phyloP scores from a whole-genome alignment of 2,113 vertebrate genomes.

The Gila orcuttii region DNA sequence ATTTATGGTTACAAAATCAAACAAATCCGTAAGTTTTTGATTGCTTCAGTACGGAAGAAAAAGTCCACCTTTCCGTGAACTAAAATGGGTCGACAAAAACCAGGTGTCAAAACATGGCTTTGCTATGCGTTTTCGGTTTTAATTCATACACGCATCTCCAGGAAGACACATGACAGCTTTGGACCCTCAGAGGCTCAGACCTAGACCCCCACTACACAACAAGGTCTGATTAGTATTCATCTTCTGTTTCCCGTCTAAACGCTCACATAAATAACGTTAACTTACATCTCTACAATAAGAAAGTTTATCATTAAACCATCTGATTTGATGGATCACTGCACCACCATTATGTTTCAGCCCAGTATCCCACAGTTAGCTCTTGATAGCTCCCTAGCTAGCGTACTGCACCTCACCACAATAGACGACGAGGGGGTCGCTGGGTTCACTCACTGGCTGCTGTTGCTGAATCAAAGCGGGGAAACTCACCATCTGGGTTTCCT shows the following conservation, averaged over 20 bases:
- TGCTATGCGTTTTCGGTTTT: background rate
- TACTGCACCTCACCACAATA: constrained; percentile 66
- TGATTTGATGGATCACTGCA: constrained; percentile 6
- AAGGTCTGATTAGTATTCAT: background rate
- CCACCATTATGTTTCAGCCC: background rate
- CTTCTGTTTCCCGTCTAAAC: background rate
- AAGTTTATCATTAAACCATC: background rate
- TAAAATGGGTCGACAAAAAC: constrained; percentile 12
- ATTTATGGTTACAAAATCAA: background rate
- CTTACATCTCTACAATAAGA: background rate
- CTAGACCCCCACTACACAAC: background rate
- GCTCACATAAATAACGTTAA: background rate
- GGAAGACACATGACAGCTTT: background rate
- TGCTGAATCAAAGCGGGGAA: constrained; percentile 48
- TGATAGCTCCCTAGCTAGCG: constrained; percentile 46
- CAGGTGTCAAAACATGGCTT: background rate
- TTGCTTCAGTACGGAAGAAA: background rate
- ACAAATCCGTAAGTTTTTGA: background rate
- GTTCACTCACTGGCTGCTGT: constrained; percentile 61
- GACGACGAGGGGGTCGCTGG: constrained; percentile 57
- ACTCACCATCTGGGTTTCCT: constrained; percentile 76
- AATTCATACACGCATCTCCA: background rate
- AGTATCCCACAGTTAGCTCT: background rate
- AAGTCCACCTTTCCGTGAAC: background rate
- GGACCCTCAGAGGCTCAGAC: background rate